phyloP scores from a whole-genome alignment of 2,888 invertebrate genomes.

The Germaria angustata region DNA sequence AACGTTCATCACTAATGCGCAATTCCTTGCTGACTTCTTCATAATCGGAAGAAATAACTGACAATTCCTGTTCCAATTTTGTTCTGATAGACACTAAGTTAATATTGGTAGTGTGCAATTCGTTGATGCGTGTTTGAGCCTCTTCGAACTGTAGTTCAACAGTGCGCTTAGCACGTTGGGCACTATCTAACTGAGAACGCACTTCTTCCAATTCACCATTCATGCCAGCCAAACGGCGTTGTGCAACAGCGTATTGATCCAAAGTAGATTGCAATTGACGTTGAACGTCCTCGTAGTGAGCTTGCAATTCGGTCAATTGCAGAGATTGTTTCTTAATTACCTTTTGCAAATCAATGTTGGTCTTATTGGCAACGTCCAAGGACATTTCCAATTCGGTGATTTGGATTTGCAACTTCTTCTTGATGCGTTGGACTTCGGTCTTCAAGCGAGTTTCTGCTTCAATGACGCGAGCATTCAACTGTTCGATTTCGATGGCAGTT shows the following conservation, averaged over 20 bases:
- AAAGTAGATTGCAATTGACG: slow-evolving; percentile 97
- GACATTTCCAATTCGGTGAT: slow-evolving; percentile 98
- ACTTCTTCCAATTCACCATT: slow-evolving; percentile 98
- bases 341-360: slow-evolving; percentile 97
- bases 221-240: slow-evolving; percentile 93
- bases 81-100: slow-evolving; percentile 96
- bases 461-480: slow-evolving; percentile 95
- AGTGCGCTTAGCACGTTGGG: slow-evolving; percentile 93
- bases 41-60: slow-evolving; percentile 95
- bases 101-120: slow-evolving; percentile 96
- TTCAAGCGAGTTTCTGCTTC: slow-evolving; percentile 98
- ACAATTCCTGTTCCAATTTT: slow-evolving; percentile 96
- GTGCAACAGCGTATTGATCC: slow-evolving; percentile 94
- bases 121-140: slow-evolving; percentile 93
- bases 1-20: slow-evolving; percentile 95
- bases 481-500: slow-evolving; percentile 98
- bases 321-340: slow-evolving; percentile 98
- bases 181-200: slow-evolving; percentile 94
- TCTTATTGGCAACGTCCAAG: slow-evolving; percentile 98
- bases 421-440: slow-evolving; percentile 96
- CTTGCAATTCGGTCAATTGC: slow-evolving; percentile 93
- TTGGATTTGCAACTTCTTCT: slow-evolving; percentile 99
- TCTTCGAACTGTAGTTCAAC: slow-evolving; percentile 96
- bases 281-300: slow-evolving; percentile 97
- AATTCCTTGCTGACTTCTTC: slow-evolving; percentile 98